Percentiles rank a stretch among this genome's conserved stretches.
Evolutionary conservation across 1,140 invertebrate species (phyloP).

Genomic region (Papilio dardanus): DNA sequence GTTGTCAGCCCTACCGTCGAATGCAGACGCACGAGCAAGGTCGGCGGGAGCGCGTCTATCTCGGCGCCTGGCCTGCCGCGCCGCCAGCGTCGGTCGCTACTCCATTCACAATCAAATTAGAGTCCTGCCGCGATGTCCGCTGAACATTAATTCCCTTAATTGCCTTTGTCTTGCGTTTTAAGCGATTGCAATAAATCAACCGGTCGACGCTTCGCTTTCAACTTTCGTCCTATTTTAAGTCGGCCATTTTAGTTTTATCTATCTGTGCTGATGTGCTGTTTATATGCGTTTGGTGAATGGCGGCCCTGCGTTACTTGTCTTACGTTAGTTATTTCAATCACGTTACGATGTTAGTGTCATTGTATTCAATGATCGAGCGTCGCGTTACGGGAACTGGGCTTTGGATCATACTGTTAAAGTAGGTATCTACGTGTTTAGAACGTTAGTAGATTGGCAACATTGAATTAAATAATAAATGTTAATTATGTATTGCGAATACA

Average conservation of each 20-base stretch:
- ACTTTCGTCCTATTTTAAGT: constrained; percentile 66
- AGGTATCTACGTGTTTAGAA: constrained; percentile 5
- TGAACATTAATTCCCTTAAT: constrained; percentile 53
- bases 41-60: constrained; percentile 74
- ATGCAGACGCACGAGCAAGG: constrained; percentile 70
- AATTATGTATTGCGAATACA: constrained; percentile 8
- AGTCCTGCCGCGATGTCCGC: constrained; percentile 49
- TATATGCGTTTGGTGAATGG: constrained; percentile 56
- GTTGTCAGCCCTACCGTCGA: constrained; percentile 48
- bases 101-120: constrained; percentile 52
- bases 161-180: constrained; percentile 50
- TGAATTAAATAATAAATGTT: constrained; percentile 2
- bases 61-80: constrained; percentile 57
- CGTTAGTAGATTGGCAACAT: background rate
- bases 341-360: constrained; percentile 42
- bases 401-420: too few species aligned
- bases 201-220: constrained; percentile 58
- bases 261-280: background rate
- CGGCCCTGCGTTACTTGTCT: constrained; percentile 57
- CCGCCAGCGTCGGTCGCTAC: constrained; percentile 30
- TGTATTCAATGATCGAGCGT: constrained; percentile 33
- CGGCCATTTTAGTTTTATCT: constrained; percentile 43
- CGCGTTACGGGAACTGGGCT: constrained; percentile 29
- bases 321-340: constrained; percentile 49
- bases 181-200: constrained; percentile 63